These are phyloP conservation scores for Myzus persicae DNA, from an alignment of 1,140 invertebrate species.

Conservation along the genomic window DNA sequence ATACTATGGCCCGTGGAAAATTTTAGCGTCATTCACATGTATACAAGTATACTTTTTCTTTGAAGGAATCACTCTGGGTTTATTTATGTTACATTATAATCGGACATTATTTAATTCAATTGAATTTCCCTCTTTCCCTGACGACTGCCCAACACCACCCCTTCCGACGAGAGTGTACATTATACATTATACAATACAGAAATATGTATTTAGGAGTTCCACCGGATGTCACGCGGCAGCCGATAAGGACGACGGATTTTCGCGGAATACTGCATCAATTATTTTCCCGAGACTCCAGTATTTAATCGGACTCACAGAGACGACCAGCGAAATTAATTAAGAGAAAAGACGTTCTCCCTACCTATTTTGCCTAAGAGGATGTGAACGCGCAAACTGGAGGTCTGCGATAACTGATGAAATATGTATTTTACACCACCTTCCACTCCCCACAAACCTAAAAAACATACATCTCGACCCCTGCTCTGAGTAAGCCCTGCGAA, in stretches of 20 bases:
- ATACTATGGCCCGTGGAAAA: too few species aligned
- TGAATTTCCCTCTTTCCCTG: too few species aligned
- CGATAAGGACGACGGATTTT: neutral
- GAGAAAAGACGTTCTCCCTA: neutral
- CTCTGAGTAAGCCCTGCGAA: neutral
- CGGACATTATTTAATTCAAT: neutral
- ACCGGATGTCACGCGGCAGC: neutral
- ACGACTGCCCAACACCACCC: neutral
- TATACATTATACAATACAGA: neutral
- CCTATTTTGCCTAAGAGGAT: neutral
- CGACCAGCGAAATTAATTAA: neutral
- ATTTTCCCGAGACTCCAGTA: neutral
- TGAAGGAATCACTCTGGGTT: neutral
- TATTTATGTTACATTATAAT: neutral
- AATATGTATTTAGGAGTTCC: neutral
- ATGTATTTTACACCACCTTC: neutral
- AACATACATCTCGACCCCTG: neutral
- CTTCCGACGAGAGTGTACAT: neutral
- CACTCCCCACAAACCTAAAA: neutral
- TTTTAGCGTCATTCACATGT: too few species aligned
- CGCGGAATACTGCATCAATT: neutral
- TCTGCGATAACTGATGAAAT: conserved; percentile 3
- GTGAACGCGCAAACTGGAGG: neutral
- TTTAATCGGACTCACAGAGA: neutral
- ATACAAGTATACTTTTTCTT: neutral